Evolutionary conservation across 2,888 invertebrate genomes (phyloP).

Genomic region (Parnassius apollo): DNA sequence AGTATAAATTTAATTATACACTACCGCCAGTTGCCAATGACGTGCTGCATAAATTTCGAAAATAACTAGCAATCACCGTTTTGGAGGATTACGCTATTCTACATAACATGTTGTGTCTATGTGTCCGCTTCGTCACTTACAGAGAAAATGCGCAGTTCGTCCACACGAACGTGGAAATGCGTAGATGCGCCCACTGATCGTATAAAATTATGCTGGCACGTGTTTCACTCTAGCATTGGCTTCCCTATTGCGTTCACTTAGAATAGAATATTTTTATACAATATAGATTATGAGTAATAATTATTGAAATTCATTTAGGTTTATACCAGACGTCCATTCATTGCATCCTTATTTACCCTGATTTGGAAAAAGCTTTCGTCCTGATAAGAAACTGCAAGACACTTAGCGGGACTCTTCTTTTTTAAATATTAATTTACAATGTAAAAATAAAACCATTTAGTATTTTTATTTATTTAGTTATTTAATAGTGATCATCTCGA

Average conservation of each 20-base stretch:
- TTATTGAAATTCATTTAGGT: too few relatives aligned
- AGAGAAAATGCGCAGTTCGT: constrained; percentile 65
- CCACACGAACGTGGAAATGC: constrained; percentile 42
- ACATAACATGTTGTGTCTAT: constrained; percentile 45
- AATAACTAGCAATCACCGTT: constrained; percentile 57
- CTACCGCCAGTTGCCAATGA: constrained; percentile 58
- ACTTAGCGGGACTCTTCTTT: too few relatives aligned
- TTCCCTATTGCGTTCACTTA: constrained; percentile 40
- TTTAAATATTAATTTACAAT: too few relatives aligned
- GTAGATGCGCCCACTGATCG: constrained; percentile 37
- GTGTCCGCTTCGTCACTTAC: constrained; percentile 40
- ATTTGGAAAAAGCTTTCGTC: too few relatives aligned
- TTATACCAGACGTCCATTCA: too few relatives aligned
- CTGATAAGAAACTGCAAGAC: too few relatives aligned
- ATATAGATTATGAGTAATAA: too few relatives aligned
- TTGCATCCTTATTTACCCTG: constrained; percentile 13
- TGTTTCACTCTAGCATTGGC: constrained; percentile 52
- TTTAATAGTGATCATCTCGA: too few relatives aligned
- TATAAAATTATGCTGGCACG: constrained; percentile 60
- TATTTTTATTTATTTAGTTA: too few relatives aligned
- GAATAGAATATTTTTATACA: too few relatives aligned
- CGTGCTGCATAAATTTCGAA: constrained; percentile 60
- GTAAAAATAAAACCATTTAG: too few relatives aligned
- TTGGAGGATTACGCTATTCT: constrained; percentile 54
- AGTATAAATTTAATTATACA: constrained; percentile 40